phyloP scores from a whole-genome alignment of 1,140 invertebrate species.

The Coenobita brevimanus region DNA sequence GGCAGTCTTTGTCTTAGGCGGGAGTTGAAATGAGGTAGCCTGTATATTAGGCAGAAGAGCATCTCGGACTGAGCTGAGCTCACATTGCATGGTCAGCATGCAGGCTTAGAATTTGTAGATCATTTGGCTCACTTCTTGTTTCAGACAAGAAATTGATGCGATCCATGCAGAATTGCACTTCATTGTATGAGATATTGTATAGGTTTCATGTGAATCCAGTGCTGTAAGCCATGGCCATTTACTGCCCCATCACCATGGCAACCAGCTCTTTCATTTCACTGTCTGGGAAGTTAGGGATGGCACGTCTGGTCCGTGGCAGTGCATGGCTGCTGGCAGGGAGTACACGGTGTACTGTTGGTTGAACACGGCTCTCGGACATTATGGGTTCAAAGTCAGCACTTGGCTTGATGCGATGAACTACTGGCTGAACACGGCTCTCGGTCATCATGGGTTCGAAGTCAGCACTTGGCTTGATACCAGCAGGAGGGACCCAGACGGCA shows the following conservation, averaged over 20 bases:
- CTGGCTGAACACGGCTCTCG: background rate
- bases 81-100: too few species aligned
- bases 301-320: background rate
- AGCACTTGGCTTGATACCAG: conserved; percentile 43
- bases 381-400: conserved; percentile 41
- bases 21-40: too few species aligned
- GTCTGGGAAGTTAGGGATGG: background rate
- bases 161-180: too few species aligned
- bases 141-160: too few species aligned
- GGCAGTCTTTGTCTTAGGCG: too few species aligned
- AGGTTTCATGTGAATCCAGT: too few species aligned
- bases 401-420: conserved; percentile 12
- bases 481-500: conserved; percentile 8
- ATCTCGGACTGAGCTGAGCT: too few species aligned
- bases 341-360: background rate
- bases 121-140: too few species aligned
- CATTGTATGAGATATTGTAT: too few species aligned
- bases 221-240: background rate
- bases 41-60: too few species aligned
- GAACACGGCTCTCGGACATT: conserved; percentile 14
- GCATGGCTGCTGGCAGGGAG: background rate
- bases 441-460: conserved; percentile 53
- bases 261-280: conserved; percentile 8
- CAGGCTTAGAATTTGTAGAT: too few species aligned
- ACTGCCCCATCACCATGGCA: background rate